Evolutionary conservation across 92 coral and sea anemone species (phyloP).

Genomic region (Heliopora coerulea): DNA sequence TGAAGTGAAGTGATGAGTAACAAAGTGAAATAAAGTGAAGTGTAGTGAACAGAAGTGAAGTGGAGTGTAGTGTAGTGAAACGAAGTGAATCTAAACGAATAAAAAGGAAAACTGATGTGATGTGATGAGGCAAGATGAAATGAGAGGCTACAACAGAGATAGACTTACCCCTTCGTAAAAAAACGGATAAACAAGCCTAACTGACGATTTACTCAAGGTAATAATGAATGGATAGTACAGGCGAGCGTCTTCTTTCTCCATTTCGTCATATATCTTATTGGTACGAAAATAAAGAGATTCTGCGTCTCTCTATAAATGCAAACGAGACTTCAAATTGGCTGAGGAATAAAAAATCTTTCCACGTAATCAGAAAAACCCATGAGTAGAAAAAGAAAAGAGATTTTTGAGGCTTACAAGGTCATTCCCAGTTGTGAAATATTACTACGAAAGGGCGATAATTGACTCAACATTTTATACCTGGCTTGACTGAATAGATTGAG

Average conservation of each 20-base stretch:
- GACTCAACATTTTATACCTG: constrained; percentile 71
- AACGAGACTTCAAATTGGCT: not conserved
- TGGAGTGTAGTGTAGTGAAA: not conserved
- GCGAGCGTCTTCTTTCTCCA: constrained; percentile 80
- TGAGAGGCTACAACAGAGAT: not conserved
- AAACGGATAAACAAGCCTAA: constrained; percentile 84
- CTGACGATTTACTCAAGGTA: constrained; percentile 75
- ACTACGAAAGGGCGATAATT: no score
- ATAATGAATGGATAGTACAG: constrained; percentile 92
- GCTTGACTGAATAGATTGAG: constrained; percentile 83
- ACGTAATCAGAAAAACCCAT: no score
- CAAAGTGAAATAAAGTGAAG: not conserved
- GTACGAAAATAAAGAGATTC: constrained; percentile 82
- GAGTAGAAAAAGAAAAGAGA: no score
- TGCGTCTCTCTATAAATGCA: constrained; percentile 63
- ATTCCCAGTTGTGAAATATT: no score
- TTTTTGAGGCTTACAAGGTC: no score
- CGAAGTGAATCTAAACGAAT: no score
- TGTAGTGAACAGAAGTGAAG: not conserved
- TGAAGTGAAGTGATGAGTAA: not conserved
- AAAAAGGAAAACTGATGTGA: no score
- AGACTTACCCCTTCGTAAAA: constrained; percentile 77
- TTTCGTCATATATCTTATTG: constrained; percentile 86
- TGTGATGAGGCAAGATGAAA: no score
- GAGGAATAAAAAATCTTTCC: not conserved